These are phyloP conservation scores for Polypedilum vanderplanki DNA, from an alignment of 1,140 invertebrate genomes.

Conservation along the genomic window DNA sequence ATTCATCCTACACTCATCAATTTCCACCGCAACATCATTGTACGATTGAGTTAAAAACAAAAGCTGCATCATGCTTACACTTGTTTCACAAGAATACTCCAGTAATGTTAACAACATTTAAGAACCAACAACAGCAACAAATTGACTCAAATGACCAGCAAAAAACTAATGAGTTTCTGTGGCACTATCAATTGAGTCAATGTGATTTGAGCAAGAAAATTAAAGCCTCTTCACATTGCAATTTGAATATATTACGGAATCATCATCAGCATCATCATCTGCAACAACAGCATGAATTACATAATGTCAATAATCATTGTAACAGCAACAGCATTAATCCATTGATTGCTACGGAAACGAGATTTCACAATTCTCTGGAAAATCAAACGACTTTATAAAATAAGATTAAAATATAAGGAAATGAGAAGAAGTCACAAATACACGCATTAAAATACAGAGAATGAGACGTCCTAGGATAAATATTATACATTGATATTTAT, in stretches of 20 bases:
- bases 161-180: slow-evolving; percentile 8
- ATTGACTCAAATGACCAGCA: background rate
- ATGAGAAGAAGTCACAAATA: background rate
- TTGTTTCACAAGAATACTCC: background rate
- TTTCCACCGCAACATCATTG: background rate
- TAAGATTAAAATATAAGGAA: background rate
- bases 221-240: slow-evolving; percentile 2
- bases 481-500: slow-evolving; percentile 6
- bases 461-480: background rate
- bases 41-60: slow-evolving; percentile 16
- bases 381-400: background rate
- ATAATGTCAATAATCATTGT: background rate
- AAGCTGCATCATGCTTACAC: slow-evolving; percentile 20
- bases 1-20: background rate
- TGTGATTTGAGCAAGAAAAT: slow-evolving; percentile 11
- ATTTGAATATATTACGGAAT: background rate
- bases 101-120: slow-evolving; percentile 9
- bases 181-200: slow-evolving; percentile 21
- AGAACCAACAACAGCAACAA: background rate
- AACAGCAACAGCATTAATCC: background rate
- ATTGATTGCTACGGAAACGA: slow-evolving; percentile 1
- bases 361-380: background rate
- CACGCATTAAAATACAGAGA: background rate
- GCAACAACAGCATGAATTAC: background rate
- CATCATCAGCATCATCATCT: slow-evolving; percentile 4